Evolutionary conservation across 2,113 vertebrate genomes (phyloP).

Genomic region (Xyrauchen texanus): DNA sequence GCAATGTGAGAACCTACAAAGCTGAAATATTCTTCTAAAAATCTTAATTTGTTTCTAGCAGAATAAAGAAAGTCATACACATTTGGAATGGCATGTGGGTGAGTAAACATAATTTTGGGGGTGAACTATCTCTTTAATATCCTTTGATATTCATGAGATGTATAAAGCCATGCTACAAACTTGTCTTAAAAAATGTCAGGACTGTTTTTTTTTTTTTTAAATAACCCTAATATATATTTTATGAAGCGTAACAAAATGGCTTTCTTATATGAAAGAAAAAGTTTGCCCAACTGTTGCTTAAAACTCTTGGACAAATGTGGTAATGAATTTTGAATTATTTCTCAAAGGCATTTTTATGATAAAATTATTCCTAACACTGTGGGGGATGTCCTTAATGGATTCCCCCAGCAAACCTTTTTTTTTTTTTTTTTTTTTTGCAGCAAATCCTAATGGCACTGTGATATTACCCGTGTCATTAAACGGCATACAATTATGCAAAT

Average conservation of each 20-base stretch:
- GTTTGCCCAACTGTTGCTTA: slow-evolving; percentile 10
- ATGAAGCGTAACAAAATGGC: neutral
- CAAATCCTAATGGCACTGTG: slow-evolving; percentile 36
- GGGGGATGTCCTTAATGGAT: slow-evolving; percentile 40
- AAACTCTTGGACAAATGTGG: neutral
- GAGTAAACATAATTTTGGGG: no score
- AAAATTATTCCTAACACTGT: slow-evolving; percentile 15
- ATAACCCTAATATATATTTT: slow-evolving; percentile 2
- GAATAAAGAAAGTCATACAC: no score
- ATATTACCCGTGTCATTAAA: slow-evolving; percentile 36
- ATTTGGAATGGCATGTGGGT: no score
- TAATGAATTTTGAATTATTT: slow-evolving; percentile 25
- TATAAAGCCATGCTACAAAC: neutral
- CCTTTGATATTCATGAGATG: no score
- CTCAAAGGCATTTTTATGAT: slow-evolving; percentile 23
- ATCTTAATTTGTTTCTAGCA: no score
- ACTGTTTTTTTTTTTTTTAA: neutral
- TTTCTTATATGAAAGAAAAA: slow-evolving; percentile 9
- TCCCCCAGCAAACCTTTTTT: slow-evolving; percentile 31
- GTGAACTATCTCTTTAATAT: no score
- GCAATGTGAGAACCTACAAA: no score
- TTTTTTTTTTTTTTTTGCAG: slow-evolving; percentile 10
- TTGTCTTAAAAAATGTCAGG: neutral
- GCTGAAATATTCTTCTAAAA: no score
- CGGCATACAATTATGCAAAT: slow-evolving; percentile 38